Percentiles rank a stretch among this genome's conserved stretches.
These are phyloP conservation scores for Aurelia aurita complex sp. Pacific DNA, from an alignment of 30 jellyfish, hydroid and myxozoan genomes.

Conservation along the genomic window DNA sequence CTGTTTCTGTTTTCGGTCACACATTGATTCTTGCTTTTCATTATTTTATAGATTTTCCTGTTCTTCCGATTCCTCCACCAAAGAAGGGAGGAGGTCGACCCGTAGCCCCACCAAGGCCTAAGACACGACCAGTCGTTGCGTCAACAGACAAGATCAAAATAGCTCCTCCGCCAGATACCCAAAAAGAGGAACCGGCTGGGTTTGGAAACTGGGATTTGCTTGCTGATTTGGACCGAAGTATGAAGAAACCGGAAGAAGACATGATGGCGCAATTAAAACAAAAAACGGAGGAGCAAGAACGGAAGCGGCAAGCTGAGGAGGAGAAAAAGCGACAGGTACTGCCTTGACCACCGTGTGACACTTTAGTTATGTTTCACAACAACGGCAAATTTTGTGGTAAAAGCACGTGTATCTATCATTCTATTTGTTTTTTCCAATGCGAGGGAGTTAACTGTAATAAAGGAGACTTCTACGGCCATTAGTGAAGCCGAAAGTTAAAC, in stretches of 20 bases:
- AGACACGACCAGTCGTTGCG: conserved; percentile 68
- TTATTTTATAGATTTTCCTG: neutral
- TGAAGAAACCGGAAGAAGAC: conserved; percentile 46
- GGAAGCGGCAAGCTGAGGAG: conserved; percentile 21
- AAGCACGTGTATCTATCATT: no score
- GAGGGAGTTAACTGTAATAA: no score
- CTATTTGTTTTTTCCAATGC: no score
- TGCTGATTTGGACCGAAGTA: conserved; percentile 41
- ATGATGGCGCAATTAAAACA: conserved; percentile 63
- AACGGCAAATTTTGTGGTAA: no score
- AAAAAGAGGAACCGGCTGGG: conserved; percentile 5
- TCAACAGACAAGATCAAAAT: conserved; percentile 22
- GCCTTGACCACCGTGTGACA: no score
- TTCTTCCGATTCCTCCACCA: conserved; percentile 62
- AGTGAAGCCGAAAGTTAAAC: no score
- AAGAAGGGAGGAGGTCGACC: conserved; percentile 38
- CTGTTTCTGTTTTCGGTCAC: no score
- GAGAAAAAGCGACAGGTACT: neutral
- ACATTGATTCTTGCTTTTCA: no score
- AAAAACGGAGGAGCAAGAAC: conserved; percentile 29
- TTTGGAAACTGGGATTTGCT: conserved; percentile 52
- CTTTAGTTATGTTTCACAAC: no score
- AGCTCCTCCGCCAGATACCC: neutral
- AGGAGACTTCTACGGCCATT: no score
- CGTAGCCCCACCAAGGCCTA: conserved; percentile 77